Percentiles rank a stretch among this genome's conserved stretches.
Evolutionary conservation across 2,113 vertebrate genomes (phyloP).

Genomic region (Oncorhynchus clarkii): DNA sequence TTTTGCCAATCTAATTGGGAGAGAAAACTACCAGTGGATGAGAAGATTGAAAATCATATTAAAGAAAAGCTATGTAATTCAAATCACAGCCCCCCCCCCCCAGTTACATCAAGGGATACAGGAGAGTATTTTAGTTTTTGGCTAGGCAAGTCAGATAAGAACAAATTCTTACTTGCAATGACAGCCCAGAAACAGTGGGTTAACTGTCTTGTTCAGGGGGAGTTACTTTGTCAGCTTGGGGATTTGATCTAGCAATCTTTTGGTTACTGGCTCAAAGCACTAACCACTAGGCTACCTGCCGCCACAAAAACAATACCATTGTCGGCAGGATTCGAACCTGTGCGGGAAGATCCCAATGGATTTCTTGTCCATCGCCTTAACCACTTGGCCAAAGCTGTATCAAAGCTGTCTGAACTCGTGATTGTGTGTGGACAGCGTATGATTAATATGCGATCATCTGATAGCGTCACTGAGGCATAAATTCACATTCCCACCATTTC

Average conservation of each 20-base stretch:
- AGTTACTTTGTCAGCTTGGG: too few relatives aligned
- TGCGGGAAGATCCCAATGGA: conserved; percentile 91
- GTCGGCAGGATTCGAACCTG: conserved; percentile 72
- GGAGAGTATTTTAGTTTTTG: too few relatives aligned
- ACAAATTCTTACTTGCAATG: too few relatives aligned
- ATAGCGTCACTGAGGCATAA: too few relatives aligned
- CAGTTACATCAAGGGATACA: neutral
- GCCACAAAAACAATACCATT: conserved; percentile 20
- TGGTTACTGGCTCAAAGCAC: too few relatives aligned
- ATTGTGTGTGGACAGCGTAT: neutral
- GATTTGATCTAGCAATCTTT: too few relatives aligned
- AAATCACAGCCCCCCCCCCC: neutral
- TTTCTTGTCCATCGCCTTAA: conserved; percentile 79
- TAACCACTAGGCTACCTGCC: too few relatives aligned
- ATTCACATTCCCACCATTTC: too few relatives aligned
- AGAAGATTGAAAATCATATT: conserved; percentile 37
- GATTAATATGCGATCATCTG: too few relatives aligned
- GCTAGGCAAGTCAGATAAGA: too few relatives aligned
- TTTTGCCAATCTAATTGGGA: conserved; percentile 51
- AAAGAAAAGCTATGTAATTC: conserved; percentile 36
- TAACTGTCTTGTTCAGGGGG: too few relatives aligned
- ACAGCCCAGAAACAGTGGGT: too few relatives aligned
- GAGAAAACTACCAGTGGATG: conserved; percentile 25
- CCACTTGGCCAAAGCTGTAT: conserved; percentile 18
- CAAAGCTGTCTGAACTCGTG: neutral